A percentile compares a stretch with the other conserved stretches of the same genome.
phyloP scores from a whole-genome alignment of 2,797 vertebrate species.

The Melanogrammus aeglefinus region DNA sequence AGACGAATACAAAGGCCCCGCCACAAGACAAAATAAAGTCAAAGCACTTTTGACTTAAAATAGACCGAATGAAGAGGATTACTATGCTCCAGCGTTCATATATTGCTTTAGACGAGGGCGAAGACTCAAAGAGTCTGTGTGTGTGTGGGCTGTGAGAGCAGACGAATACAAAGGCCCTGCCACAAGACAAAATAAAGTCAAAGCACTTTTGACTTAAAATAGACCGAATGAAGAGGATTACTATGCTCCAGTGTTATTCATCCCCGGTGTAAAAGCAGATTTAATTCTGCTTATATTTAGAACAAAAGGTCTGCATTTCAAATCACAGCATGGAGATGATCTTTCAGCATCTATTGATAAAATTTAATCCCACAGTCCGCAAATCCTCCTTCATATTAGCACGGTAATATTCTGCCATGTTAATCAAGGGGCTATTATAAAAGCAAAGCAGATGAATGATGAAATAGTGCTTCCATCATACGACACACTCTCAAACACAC shows the following conservation, averaged over 20 bases:
- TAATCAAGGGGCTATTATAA: background rate
- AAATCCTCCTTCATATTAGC: background rate
- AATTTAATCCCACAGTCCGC: background rate
- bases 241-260: constrained; percentile 23
- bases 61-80: constrained; percentile 18
- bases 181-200: constrained; percentile 21
- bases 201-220: constrained; percentile 14
- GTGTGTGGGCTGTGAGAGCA: constrained; percentile 7
- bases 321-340: background rate
- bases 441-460: background rate
- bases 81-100: constrained; percentile 27
- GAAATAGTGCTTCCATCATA: background rate
- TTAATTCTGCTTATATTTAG: constrained; percentile 12
- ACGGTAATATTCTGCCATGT: background rate
- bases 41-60: constrained; percentile 17
- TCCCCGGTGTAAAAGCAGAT: constrained; percentile 25
- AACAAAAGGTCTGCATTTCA: background rate
- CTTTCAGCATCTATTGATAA: background rate
- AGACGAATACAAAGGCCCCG: constrained; percentile 14
- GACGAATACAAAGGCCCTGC: constrained; percentile 14
- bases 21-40: constrained; percentile 19
- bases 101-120: too few species aligned
- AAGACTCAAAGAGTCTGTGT: background rate
- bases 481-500: background rate
- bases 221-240: constrained; percentile 23